phyloP scores from a whole-genome alignment of 2,888 invertebrate species.

The Hirtodrosophila confusa region DNA sequence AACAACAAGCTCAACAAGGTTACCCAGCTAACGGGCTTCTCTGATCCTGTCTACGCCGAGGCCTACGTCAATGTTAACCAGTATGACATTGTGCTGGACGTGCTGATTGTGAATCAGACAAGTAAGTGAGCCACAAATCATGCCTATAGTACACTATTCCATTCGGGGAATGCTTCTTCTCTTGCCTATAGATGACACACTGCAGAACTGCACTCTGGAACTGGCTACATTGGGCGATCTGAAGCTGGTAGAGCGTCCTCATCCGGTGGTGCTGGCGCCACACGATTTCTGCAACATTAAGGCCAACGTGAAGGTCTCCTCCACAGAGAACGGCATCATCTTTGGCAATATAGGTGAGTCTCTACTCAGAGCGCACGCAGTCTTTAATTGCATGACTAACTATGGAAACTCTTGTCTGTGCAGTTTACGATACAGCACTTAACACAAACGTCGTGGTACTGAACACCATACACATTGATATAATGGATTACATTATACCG shows the following conservation, averaged over 20 bases:
- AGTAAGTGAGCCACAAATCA: constrained; percentile 84
- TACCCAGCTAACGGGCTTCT: constrained; percentile 98
- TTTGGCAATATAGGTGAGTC: constrained; percentile 97
- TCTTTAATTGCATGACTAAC: too few relatives aligned
- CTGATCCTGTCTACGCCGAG: constrained; percentile 99
- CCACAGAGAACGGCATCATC: constrained; percentile 99
- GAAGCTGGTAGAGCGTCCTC: constrained; percentile 98
- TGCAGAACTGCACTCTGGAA: constrained; percentile 99
- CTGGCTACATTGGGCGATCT: constrained; percentile 98
- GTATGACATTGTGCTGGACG: constrained; percentile 99
- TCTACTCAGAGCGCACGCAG: too few relatives aligned
- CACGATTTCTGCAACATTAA: constrained; percentile 99
- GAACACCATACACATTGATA: constrained; percentile 99
- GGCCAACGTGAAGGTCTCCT: constrained; percentile 99
- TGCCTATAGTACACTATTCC: too few relatives aligned
- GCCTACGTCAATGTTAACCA: constrained; percentile 99
- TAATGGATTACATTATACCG: constrained; percentile 99
- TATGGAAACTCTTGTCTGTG: neutral
- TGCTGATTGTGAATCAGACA: constrained; percentile 99
- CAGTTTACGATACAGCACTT: constrained; percentile 96
- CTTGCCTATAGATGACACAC: constrained; percentile 89
- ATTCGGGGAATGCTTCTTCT: too few relatives aligned
- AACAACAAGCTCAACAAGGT: constrained; percentile 89
- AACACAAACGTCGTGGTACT: constrained; percentile 96
- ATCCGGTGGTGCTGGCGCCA: constrained; percentile 97